Evolutionary conservation across 2,888 invertebrate genomes (phyloP).

Genomic region (Aphidoletes aphidimyza): DNA sequence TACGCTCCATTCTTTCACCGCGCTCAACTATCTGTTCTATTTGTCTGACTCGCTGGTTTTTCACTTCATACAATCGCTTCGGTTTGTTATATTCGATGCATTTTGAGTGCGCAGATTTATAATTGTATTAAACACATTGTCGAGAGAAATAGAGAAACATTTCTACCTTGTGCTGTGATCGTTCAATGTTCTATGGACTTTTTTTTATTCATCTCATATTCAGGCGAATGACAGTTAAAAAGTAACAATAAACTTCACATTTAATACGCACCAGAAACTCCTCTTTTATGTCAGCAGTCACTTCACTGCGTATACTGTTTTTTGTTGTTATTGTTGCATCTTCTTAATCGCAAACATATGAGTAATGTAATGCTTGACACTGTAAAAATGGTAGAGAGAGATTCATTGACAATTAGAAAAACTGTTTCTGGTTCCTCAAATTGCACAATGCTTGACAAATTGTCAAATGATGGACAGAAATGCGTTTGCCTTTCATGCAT

Average conservation of each 20-base stretch:
- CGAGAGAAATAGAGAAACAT: neutral
- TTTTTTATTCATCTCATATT: neutral
- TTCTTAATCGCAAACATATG: neutral
- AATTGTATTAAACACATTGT: constrained; percentile 28
- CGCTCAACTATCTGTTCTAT: neutral
- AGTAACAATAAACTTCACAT: constrained; percentile 26
- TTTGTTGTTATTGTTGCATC: no score
- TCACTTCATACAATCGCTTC: neutral
- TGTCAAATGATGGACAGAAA: neutral
- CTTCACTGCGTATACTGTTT: neutral
- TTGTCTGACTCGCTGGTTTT: neutral
- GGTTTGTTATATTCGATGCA: neutral
- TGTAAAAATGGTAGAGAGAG: neutral
- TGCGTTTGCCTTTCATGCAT: no score
- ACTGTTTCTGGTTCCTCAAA: neutral
- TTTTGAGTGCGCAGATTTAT: neutral
- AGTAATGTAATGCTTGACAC: neutral
- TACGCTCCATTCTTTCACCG: neutral
- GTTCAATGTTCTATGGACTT: neutral
- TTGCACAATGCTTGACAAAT: neutral
- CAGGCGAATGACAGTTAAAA: constrained; percentile 35
- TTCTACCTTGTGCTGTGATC: constrained; percentile 22
- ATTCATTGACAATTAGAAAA: constrained; percentile 20
- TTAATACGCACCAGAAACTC: constrained; percentile 43
- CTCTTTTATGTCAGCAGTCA: constrained; percentile 45